Conservation (phyloP, 2,888 invertebrate species). For the Drosophila setosimentum region DNA sequence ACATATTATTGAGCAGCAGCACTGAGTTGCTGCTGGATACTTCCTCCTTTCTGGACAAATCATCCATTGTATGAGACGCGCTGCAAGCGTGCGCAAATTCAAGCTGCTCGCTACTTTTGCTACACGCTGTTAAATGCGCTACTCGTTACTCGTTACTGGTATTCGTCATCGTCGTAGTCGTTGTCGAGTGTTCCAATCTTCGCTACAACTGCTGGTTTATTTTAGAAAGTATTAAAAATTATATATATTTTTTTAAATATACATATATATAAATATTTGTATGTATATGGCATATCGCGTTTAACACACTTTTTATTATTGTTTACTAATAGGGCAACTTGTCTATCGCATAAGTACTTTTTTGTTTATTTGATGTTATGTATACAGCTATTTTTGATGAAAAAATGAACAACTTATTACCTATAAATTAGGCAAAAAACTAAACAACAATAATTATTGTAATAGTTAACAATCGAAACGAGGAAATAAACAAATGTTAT, state of each 20-base stretch:
- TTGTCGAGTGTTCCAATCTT: conserved; percentile 21
- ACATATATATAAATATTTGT: conserved; percentile 5
- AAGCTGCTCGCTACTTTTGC: conserved; percentile 23
- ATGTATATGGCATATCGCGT: conserved; percentile 54
- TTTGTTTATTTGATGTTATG: conserved; percentile 41
- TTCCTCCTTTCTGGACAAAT: conserved; percentile 84
- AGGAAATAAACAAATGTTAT: conserved; percentile 35
- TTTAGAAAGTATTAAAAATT: conserved; percentile 71
- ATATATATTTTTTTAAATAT: conserved; percentile 42
- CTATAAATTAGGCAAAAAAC: conserved; percentile 31
- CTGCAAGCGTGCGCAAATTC: neutral
- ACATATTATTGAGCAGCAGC: conserved; percentile 84
- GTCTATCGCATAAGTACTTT: conserved; percentile 52
- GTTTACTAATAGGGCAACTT: conserved; percentile 73
- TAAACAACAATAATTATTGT: conserved; percentile 23
- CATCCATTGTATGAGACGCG: conserved; percentile 81
- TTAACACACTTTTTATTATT: conserved; percentile 73
- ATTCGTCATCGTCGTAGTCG: neutral
- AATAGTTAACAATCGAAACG: conserved; percentile 15
- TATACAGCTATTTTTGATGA: conserved; percentile 24
- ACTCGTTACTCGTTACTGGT: conserved; percentile 9
- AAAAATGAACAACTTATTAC: conserved; percentile 28
- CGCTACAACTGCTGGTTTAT: conserved; percentile 36
- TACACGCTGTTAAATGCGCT: conserved; percentile 13
- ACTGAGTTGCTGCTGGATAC: conserved; percentile 83